Base-by-base conservation (phyloP, 2,888 invertebrate species). In the Cryptocheilus praepositus region DNA sequence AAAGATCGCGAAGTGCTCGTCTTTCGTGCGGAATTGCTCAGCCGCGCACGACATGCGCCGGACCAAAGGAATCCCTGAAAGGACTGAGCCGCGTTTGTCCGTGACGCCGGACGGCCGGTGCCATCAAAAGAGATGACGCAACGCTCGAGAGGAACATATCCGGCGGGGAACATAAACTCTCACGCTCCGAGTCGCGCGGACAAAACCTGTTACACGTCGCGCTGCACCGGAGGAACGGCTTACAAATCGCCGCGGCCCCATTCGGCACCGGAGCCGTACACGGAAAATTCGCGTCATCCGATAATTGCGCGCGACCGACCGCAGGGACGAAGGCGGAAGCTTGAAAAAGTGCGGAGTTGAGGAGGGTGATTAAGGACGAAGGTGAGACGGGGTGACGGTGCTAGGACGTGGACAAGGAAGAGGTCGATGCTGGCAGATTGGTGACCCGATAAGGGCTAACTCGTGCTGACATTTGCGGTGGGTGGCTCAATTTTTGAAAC, bases 171-270 rank as follows among this genome's bases (percentile, higher is more conserved):
- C 58, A 64, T 69, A 69, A 69, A 71, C 68, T 71, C 52, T 64
- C 65, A 63, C 61, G 71, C 57, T 69, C 59, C 54, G 44, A 19
- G 65, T 71, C 71, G 46, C 53, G 46, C 61, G 64, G 51, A 67
- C 74, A 73, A 74, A 73, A 74, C 73, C 70, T 72, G 73, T 73
- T 74, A 73, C 74, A 19, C 49, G 59, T 51, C 16, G 46, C 21
- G 18, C 28, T 21, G 15, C 16, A 21, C 28, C n/a, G 45, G 61
- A 11, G 36, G 36, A 11, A 61, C 71, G 60, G 71, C 61, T 65
- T 65, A 63, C 73, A 65, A 68, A 73, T 71, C 65, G 65, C 53
- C 49, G 58, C 44, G 49, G 49, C 49, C 49, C 46, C 53, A 13
- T 53, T 25, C 53, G 21, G 15, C 28, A 28, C 7, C 28, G n/a